phyloP scores from a whole-genome alignment of 2,888 invertebrate species.

The Protonemura montana region DNA sequence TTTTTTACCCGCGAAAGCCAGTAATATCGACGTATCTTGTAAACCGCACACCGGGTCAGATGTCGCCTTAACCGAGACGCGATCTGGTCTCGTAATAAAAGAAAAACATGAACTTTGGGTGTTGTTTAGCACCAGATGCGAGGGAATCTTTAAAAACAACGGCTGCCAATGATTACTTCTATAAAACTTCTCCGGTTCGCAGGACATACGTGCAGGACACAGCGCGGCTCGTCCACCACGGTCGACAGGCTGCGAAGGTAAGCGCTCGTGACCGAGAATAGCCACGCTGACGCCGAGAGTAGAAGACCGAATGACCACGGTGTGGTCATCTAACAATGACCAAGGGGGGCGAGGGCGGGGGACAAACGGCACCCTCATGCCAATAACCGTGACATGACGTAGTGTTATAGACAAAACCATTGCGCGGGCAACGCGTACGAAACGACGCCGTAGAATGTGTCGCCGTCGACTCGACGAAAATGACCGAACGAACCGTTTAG shows the following conservation, averaged over 20 bases:
- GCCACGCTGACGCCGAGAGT: not conserved
- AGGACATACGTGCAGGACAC: not conserved
- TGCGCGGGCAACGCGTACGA: not conserved
- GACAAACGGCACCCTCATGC: not conserved
- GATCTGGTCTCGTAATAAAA: not conserved
- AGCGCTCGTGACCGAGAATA: not conserved
- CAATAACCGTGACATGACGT: not conserved
- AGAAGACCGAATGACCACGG: not conserved
- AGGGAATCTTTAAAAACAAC: not conserved
- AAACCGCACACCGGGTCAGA: not conserved
- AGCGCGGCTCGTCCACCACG: not conserved
- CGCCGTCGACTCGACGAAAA: not conserved
- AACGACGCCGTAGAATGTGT: not conserved
- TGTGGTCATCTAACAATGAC: not conserved
- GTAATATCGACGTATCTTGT: not conserved
- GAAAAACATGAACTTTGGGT: conserved; percentile 12
- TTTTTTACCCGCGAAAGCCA: not conserved
- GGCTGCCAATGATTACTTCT: conserved; percentile 4
- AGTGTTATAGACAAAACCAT: not conserved
- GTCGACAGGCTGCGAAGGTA: not conserved
- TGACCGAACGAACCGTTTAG: not conserved
- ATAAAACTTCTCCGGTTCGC: not conserved
- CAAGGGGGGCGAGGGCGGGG: not conserved
- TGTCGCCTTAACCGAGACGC: not conserved
- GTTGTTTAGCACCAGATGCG: conserved; percentile 12